Percentiles rank a stretch among this genome's conserved stretches.
Evolutionary conservation across 2,797 vertebrate species (phyloP).

Genomic region (Scomberomorus guttatus): DNA sequence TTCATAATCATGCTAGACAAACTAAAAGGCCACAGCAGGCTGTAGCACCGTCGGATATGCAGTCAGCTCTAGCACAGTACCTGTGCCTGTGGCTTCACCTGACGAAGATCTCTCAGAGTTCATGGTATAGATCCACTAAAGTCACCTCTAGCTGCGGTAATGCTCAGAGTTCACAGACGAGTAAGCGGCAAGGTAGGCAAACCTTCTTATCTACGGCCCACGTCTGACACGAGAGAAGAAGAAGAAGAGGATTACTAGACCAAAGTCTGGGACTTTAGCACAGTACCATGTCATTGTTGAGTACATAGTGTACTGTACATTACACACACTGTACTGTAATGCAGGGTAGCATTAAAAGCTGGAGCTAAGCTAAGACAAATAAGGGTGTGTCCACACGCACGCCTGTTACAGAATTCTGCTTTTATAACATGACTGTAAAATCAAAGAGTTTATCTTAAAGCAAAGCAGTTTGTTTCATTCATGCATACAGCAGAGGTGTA

Average conservation of each 20-base stretch:
- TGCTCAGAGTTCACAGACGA: constrained; percentile 25
- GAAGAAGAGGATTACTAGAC: constrained; percentile 14
- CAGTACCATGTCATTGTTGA: constrained; percentile 24
- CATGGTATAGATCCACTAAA: constrained; percentile 31
- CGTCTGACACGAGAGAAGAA: constrained; percentile 8
- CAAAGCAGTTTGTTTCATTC: constrained; percentile 15
- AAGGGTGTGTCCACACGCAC: constrained; percentile 53
- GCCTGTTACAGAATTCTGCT: constrained; percentile 25
- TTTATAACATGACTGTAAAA: constrained; percentile 39
- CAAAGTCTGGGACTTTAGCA: constrained; percentile 1
- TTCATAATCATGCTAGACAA: constrained; percentile 14
- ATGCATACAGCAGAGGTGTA: constrained; percentile 8
- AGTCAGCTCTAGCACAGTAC: constrained; percentile 48
- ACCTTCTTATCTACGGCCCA: constrained; percentile 23
- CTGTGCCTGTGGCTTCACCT: constrained; percentile 38
- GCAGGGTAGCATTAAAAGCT: constrained; percentile 10
- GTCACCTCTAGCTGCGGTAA: constrained; percentile 59
- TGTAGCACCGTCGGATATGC: constrained; percentile 11
- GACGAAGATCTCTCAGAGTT: constrained; percentile 50
- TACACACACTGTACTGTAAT: not conserved
- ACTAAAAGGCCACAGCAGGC: constrained; percentile 1
- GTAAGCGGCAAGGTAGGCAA: constrained; percentile 19
- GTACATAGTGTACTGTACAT: constrained; percentile 46
- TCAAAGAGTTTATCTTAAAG: constrained; percentile 46
- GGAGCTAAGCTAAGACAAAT: constrained; percentile 46